phyloP scores from a whole-genome alignment of 2,113 vertebrate genomes.

The Deroptyus accipitrinus region DNA sequence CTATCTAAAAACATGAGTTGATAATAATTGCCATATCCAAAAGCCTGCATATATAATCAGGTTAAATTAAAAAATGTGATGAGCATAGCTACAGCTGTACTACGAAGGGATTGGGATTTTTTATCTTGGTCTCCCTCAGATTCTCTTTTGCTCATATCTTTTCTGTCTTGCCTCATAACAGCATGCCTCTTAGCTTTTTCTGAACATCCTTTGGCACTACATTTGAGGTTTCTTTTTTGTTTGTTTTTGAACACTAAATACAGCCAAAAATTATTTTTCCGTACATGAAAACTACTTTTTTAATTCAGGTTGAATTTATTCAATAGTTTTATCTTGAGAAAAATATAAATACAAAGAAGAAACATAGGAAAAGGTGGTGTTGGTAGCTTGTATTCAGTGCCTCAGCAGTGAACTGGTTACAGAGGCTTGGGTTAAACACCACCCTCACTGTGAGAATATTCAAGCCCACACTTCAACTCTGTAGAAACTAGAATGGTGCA shows the following conservation, averaged over 20 bases:
- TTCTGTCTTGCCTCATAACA: not conserved
- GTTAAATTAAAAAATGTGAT: not conserved
- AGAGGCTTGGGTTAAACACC: not conserved
- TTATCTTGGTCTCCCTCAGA: not conserved
- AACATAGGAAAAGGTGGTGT: not conserved
- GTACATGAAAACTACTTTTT: not conserved
- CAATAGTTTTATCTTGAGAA: not conserved
- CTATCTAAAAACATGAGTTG: not conserved
- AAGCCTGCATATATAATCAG: not conserved
- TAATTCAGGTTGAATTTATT: not conserved
- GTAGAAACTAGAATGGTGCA: not conserved
- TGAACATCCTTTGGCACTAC: not conserved
- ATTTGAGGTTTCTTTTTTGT: not conserved
- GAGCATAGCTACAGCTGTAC: not conserved
- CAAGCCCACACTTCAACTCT: not conserved
- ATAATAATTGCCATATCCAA: not conserved
- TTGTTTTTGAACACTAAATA: not conserved
- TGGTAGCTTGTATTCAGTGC: not conserved
- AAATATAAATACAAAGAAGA: not conserved
- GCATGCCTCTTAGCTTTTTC: not conserved
- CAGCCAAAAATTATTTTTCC: not conserved
- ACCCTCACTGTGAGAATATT: not conserved
- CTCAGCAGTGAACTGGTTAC: not conserved
- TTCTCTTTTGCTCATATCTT: not conserved
- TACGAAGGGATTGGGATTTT: fast-evolving